These are phyloP conservation scores for Muricea muricata DNA, from an alignment of 92 coral and sea anemone genomes.

Conservation along the genomic window DNA sequence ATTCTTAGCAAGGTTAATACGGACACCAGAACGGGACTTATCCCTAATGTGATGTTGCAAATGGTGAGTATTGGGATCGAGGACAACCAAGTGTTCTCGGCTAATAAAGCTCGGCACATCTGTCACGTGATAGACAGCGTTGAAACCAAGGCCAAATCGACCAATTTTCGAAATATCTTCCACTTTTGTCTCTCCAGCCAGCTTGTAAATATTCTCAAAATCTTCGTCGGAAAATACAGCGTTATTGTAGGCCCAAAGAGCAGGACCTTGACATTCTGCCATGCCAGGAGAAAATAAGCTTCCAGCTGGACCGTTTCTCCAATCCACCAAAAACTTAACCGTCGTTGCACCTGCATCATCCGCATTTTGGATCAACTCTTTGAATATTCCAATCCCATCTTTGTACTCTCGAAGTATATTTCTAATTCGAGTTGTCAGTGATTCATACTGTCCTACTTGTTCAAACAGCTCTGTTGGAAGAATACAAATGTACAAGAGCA, in stretches of 20 bases:
- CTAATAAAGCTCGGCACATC: constrained; percentile 68
- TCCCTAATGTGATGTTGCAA: constrained; percentile 47
- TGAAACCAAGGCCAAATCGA: constrained; percentile 69
- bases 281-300: constrained; percentile 65
- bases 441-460: constrained; percentile 79
- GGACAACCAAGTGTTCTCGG: constrained; percentile 40
- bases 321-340: constrained; percentile 77
- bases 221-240: constrained; percentile 64
- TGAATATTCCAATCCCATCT: constrained; percentile 74
- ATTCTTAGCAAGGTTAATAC: constrained; percentile 48
- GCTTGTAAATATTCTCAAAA: constrained; percentile 61
- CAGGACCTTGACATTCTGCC: constrained; percentile 74
- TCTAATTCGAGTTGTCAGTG: constrained; percentile 74
- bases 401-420: constrained; percentile 80
- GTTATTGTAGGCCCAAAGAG: constrained; percentile 73
- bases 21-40: constrained; percentile 61
- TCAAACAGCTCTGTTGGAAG: constrained; percentile 34
- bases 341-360: constrained; percentile 84
- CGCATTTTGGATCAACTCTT: constrained; percentile 78
- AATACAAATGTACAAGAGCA: no score
- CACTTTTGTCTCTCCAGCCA: constrained; percentile 63
- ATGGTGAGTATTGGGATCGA: constrained; percentile 61
- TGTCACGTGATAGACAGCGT: constrained; percentile 56
- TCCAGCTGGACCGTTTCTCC: constrained; percentile 69
- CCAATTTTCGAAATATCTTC: constrained; percentile 67